Percentiles rank a stretch among this genome's conserved stretches.
phyloP scores from a whole-genome alignment of 2,113 vertebrate genomes.

The Muntiacus muntjak region DNA sequence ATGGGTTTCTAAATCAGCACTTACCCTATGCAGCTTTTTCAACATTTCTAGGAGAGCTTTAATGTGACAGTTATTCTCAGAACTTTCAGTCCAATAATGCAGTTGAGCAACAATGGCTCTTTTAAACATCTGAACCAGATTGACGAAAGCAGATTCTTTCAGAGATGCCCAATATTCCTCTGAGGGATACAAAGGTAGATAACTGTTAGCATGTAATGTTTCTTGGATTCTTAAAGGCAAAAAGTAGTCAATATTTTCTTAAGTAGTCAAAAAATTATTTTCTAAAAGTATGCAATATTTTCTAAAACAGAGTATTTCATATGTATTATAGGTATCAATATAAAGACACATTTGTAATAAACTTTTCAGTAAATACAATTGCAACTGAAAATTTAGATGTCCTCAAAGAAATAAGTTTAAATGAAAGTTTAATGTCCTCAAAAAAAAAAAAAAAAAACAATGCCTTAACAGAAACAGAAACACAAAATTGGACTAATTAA shows the following conservation, averaged over 20 bases:
- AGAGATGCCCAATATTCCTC: conserved; percentile 71
- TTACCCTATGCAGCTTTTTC: conserved; percentile 72
- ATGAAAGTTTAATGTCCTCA: background rate
- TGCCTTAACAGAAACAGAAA: background rate
- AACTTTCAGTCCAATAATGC: background rate
- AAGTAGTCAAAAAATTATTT: background rate
- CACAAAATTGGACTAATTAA: background rate
- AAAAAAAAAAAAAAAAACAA: background rate
- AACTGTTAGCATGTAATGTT: background rate
- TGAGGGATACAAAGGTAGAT: conserved; percentile 36
- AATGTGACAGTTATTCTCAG: background rate
- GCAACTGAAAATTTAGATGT: background rate
- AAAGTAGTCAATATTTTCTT: background rate
- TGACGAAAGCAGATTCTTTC: conserved; percentile 36
- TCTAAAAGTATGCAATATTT: background rate
- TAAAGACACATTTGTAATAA: background rate
- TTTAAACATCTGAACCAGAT: conserved; percentile 71
- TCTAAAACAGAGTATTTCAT: background rate
- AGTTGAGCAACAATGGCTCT: background rate
- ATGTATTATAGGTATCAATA: background rate
- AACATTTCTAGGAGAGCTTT: conserved; percentile 59
- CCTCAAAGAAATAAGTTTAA: background rate
- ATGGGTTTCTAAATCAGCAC: background rate
- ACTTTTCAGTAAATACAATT: background rate
- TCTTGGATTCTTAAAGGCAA: background rate